Evolutionary conservation across 2,797 vertebrate species (phyloP).

Genomic region (Rachycentron canadum): DNA sequence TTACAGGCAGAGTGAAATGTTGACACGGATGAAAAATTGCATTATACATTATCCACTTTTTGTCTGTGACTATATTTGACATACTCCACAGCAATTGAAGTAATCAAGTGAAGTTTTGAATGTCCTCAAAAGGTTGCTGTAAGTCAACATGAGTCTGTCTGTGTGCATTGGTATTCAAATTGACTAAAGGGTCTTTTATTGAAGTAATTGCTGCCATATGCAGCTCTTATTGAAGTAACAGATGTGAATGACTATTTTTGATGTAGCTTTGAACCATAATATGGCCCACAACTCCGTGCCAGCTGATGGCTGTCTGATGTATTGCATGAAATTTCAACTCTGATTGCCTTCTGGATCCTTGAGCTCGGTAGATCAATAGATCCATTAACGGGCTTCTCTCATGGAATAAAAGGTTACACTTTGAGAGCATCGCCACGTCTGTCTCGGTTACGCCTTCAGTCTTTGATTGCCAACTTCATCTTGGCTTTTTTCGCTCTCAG

Average conservation of each 20-base stretch:
- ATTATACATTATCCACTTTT: constrained; percentile 65
- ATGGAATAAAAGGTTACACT: constrained; percentile 87
- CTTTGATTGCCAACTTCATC: constrained; percentile 91
- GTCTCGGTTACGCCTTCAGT: constrained; percentile 86
- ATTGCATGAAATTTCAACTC: constrained; percentile 84
- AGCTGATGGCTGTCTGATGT: constrained; percentile 87
- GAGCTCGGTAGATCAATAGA: constrained; percentile 87
- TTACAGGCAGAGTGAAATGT: constrained; percentile 66
- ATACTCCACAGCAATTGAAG: constrained; percentile 77
- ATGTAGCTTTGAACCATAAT: constrained; percentile 86
- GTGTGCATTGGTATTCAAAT: constrained; percentile 85
- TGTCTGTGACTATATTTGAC: constrained; percentile 79
- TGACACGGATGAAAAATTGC: constrained; percentile 66
- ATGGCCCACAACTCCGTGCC: constrained; percentile 84
- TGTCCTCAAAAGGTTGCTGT: constrained; percentile 83
- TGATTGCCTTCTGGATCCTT: constrained; percentile 90
- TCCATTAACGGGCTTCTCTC: constrained; percentile 88
- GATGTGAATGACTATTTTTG: constrained; percentile 90
- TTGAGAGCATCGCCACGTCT: constrained; percentile 85
- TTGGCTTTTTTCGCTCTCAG: constrained; percentile 82
- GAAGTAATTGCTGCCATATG: constrained; percentile 87
- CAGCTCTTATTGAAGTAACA: constrained; percentile 86
- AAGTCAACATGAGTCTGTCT: constrained; percentile 84
- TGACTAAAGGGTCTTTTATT: constrained; percentile 83
- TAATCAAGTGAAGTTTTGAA: constrained; percentile 81